Evolutionary conservation across 2,888 invertebrate genomes (phyloP).

Genomic region (Ramazzottius varieornatus): DNA sequence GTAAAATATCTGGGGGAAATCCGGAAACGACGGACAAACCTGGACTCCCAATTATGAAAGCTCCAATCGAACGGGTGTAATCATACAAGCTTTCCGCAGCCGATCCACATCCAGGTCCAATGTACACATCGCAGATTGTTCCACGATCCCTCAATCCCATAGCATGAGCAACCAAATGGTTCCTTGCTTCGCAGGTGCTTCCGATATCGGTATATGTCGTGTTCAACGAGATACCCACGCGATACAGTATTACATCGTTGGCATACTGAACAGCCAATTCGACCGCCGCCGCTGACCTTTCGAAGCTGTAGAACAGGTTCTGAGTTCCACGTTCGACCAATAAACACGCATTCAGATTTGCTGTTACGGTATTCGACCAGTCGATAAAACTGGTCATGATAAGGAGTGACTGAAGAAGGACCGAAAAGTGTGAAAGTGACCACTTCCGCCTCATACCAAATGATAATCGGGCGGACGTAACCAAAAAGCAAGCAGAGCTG

Average conservation of each 20-base stretch:
- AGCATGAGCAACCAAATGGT: neutral
- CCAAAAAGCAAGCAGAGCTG: too few species aligned
- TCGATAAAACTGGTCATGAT: too few species aligned
- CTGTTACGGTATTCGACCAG: neutral
- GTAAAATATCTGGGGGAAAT: too few species aligned
- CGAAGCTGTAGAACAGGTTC: neutral
- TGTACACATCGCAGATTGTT: neutral
- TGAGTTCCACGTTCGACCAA: neutral
- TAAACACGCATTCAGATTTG: neutral
- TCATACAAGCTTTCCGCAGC: neutral
- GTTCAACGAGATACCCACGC: neutral
- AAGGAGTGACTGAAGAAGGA: too few species aligned
- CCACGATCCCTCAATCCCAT: neutral
- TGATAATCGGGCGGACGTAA: too few species aligned
- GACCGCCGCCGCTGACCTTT: neutral
- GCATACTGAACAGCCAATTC: neutral
- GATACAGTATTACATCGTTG: neutral
- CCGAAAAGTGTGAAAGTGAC: too few species aligned
- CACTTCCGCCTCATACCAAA: too few species aligned
- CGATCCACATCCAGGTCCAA: neutral
- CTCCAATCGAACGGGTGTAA: neutral
- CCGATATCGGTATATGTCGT: neutral
- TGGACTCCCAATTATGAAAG: neutral
- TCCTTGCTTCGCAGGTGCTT: neutral
- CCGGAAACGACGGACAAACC: too few species aligned